Evolutionary conservation across 2,888 invertebrate species (phyloP).

Genomic region (Anarsia innoxiella): DNA sequence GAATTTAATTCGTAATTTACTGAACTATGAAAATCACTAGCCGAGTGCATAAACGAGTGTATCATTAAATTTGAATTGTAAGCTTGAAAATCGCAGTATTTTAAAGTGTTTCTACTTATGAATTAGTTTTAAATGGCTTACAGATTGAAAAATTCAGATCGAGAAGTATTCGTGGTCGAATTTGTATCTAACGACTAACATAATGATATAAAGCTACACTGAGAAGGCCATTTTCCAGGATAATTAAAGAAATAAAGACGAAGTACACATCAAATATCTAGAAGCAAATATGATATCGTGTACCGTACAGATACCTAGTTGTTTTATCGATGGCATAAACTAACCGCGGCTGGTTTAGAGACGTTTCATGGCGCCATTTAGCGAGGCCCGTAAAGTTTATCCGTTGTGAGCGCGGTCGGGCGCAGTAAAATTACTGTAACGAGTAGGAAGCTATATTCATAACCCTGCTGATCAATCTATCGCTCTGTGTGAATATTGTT

Average conservation of each 20-base stretch:
- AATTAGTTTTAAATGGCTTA: too few species aligned
- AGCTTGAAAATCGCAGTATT: too few species aligned
- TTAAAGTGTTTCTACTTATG: too few species aligned
- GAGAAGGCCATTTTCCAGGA: too few species aligned
- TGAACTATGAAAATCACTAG: background rate
- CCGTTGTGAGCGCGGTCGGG: constrained; percentile 23
- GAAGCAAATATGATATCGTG: too few species aligned
- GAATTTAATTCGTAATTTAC: background rate
- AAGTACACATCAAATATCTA: too few species aligned
- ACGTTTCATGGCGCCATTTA: constrained; percentile 40
- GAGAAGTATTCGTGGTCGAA: too few species aligned
- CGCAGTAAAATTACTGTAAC: constrained; percentile 30
- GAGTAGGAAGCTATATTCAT: constrained; percentile 22
- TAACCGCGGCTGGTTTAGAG: constrained; percentile 25
- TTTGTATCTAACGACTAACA: too few species aligned
- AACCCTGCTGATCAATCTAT: constrained; percentile 25
- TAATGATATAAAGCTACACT: too few species aligned
- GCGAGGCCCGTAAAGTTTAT: constrained; percentile 44
- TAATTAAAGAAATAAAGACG: too few species aligned
- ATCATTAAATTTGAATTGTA: constrained; percentile 20
- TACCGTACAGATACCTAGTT: constrained; percentile 15
- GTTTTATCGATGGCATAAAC: constrained; percentile 29
- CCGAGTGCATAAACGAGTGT: background rate
- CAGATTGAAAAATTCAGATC: too few species aligned
- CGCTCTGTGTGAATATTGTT: constrained; percentile 9